A percentile compares a stretch with the other conserved stretches of the same genome.
Evolutionary conservation across 2,888 invertebrate species (phyloP).

Genomic region (Terebella lapidaria): DNA sequence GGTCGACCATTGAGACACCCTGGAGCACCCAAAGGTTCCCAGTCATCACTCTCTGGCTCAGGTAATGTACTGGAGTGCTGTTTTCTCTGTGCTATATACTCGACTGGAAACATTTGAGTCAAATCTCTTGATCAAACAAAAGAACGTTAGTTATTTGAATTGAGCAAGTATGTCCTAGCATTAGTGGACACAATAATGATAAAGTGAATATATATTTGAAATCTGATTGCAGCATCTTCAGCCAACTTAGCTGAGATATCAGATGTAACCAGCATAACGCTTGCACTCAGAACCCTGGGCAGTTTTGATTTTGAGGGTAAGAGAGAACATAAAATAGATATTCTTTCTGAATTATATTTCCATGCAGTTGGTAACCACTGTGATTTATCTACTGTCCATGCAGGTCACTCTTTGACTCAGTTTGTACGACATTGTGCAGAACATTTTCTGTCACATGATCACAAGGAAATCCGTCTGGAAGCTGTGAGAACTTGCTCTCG

Average conservation of each 20-base stretch:
- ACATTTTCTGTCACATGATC: constrained; percentile 82
- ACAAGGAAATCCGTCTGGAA: constrained; percentile 85
- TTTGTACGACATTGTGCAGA: constrained; percentile 91
- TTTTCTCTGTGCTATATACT: too few relatives aligned
- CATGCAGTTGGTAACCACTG: too few relatives aligned
- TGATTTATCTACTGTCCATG: background rate
- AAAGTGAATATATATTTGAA: too few relatives aligned
- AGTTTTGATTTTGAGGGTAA: constrained; percentile 78
- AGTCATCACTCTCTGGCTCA: background rate
- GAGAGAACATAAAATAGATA: too few relatives aligned
- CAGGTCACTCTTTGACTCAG: constrained; percentile 77
- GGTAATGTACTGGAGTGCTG: too few relatives aligned
- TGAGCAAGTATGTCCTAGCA: too few relatives aligned
- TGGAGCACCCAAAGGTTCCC: constrained; percentile 30
- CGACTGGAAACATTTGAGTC: too few relatives aligned
- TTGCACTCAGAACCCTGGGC: constrained; percentile 88
- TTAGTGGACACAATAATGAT: too few relatives aligned
- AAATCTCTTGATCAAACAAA: too few relatives aligned
- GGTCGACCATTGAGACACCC: constrained; percentile 74
- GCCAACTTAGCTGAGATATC: constrained; percentile 31
- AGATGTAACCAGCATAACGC: constrained; percentile 78
- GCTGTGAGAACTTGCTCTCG: constrained; percentile 91
- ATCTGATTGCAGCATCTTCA: constrained; percentile 10
- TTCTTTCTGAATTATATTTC: too few relatives aligned
- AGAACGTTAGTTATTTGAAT: too few relatives aligned